Percentiles rank a stretch among this genome's conserved stretches.
phyloP scores from a whole-genome alignment of 2,113 vertebrate genomes.

The Leuciscus idus region DNA sequence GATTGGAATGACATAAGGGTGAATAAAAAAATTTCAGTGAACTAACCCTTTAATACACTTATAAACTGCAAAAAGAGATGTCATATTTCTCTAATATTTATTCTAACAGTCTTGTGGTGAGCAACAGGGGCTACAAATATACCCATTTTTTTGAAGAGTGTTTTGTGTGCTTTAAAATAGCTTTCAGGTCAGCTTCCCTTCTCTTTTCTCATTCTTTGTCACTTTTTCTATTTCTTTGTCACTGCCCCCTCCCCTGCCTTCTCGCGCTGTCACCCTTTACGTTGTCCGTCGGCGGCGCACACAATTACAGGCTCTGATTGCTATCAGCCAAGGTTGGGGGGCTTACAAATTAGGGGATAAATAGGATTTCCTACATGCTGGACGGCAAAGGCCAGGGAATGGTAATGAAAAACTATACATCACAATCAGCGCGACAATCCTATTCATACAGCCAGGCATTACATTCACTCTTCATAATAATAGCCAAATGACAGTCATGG shows the following conservation, averaged over 20 bases:
- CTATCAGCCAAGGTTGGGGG: slow-evolving; percentile 98
- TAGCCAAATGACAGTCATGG: slow-evolving; percentile 82
- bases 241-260: slow-evolving; percentile 60
- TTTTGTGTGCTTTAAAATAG: slow-evolving; percentile 6
- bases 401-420: slow-evolving; percentile 99
- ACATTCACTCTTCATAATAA: slow-evolving; percentile 94
- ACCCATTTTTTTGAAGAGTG: neutral
- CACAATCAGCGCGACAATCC: slow-evolving; percentile 96
- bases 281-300: slow-evolving; percentile 79
- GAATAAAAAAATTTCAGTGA: neutral
- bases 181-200: slow-evolving; percentile 18
- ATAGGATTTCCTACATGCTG: slow-evolving; percentile 99
- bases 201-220: slow-evolving; percentile 19
- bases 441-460: slow-evolving; percentile 93
- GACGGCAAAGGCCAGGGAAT: slow-evolving; percentile 91
- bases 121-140: neutral
- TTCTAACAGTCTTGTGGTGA: neutral
- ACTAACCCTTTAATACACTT: neutral
- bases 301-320: slow-evolving; percentile 99
- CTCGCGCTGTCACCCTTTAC: slow-evolving; percentile 74
- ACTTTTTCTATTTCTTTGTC: slow-evolving; percentile 49
- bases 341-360: slow-evolving; percentile 99
- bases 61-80: slow-evolving; percentile 53
- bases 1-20: neutral
- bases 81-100: neutral